Evolutionary conservation across 2,888 invertebrate species (phyloP), one percentile per base, ranked within the genome.

Genomic region (Papilio protenor): DNA sequence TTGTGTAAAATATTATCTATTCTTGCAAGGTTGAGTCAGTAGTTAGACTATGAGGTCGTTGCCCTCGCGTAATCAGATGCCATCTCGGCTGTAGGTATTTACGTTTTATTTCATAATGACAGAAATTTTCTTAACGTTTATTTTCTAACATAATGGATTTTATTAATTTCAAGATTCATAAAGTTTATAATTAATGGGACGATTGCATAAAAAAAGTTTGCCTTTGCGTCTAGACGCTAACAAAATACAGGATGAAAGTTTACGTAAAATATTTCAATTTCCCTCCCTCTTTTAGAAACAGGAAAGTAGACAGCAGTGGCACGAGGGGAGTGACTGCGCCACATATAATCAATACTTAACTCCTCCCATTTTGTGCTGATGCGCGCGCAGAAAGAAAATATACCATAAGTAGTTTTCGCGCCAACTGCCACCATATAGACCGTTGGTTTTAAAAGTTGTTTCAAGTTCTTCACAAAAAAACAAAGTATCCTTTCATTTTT

Each of bases 261-360:
- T 81, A 81, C 77, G 81, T 81, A 79, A 83, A 86, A 86, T 86
- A 87, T 87, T 85, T 86, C 85, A 86, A 85, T 86, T 89, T 87
- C 86, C 85, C 87, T 88, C 87, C 84, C 86, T 84, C 73, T 79
- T 77, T 87, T 87, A 80, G 77, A 84, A 85, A 84, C 84, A 83
- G 87, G 86, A 85, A 88, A 87, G 86, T 84, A 84, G 82, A 83
- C 84, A 83, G 83, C 81, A 81, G 80, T 81, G 79, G 84, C 79
- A 80, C 83, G 83, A 84, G 83, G 84, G 85, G 87, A 87, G 87
- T 86, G 88, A 86, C 85, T 85, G 82, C 81, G 83, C 85, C 87
- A 88, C 88, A 88, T 88, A 85, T 84, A 90, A 94, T 94, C 94
- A 90, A 94, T 94, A 94, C 90, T 59, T 82, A 84, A 88, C 89